A percentile compares a stretch with the other conserved stretches of the same genome.
Evolutionary conservation across 2,113 vertebrate genomes (phyloP).

Genomic region (Rhombomys opimus): DNA sequence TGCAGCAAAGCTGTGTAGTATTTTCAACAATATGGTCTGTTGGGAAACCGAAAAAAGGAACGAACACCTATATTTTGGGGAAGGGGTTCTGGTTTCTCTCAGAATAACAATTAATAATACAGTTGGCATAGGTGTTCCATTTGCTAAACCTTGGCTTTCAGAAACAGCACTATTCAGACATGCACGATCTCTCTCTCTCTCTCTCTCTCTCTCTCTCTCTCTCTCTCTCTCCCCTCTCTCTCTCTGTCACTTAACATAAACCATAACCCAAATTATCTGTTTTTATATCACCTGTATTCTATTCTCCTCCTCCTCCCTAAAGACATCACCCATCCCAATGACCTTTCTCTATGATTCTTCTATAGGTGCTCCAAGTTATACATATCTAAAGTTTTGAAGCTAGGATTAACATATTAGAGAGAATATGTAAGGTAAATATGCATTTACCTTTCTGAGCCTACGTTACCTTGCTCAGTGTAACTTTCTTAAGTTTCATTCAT

Average conservation of each 20-base stretch:
- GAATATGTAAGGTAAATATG: too few relatives aligned
- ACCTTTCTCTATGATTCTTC: not conserved
- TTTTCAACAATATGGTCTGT: not conserved
- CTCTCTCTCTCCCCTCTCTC: not conserved
- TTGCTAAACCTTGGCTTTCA: not conserved
- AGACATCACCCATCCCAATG: not conserved
- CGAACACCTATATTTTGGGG: not conserved
- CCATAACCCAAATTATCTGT: not conserved
- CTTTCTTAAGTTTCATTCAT: not conserved
- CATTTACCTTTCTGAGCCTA: not conserved
- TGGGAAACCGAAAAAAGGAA: not conserved
- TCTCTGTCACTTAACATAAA: not conserved
- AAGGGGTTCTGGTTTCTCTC: not conserved
- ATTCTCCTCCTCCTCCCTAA: not conserved
- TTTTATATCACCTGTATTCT: not conserved
- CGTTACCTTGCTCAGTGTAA: not conserved
- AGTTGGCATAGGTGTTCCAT: not conserved
- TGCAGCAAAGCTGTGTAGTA: not conserved
- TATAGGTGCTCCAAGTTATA: not conserved
- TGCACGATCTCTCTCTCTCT: not conserved
- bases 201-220: not conserved
- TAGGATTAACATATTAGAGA: not conserved
- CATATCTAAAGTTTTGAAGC: not conserved
- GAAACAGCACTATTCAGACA: not conserved
- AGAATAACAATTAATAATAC: not conserved